Percentiles rank a stretch among this genome's conserved stretches.
These are phyloP conservation scores for Rhizomys pruinosus DNA, from an alignment of 2,113 vertebrate genomes.

Conservation along the genomic window DNA sequence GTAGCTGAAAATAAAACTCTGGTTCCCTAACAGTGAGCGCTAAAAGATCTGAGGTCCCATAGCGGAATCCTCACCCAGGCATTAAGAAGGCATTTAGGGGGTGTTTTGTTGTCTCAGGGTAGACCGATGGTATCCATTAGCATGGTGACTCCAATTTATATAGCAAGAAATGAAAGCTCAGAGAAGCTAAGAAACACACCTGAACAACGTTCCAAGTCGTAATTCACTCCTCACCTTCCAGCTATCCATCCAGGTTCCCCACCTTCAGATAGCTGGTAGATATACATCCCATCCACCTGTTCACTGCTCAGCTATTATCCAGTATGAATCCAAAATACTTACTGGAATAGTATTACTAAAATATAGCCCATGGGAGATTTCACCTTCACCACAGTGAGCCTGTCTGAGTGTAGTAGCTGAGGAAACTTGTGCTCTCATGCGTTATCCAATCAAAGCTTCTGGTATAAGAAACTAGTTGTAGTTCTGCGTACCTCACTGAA, in stretches of 20 bases:
- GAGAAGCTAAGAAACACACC: not conserved
- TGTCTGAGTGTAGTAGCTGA: not conserved
- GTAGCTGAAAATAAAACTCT: not conserved
- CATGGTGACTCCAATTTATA: not conserved
- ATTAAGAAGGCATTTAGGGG: not conserved
- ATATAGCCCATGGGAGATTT: not conserved
- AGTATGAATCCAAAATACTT: not conserved
- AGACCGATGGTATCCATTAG: not conserved
- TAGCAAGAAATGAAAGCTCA: not conserved
- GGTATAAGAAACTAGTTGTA: not conserved
- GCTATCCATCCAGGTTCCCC: not conserved
- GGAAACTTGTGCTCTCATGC: not conserved
- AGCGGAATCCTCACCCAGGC: not conserved
- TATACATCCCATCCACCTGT: not conserved
- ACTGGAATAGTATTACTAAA: too few relatives aligned
- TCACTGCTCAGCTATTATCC: not conserved
- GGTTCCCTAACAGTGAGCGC: not conserved
- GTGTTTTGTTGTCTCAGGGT: not conserved
- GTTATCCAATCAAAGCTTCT: not conserved
- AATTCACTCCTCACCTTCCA: too few relatives aligned
- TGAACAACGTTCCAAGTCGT: not conserved
- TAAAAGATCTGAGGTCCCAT: not conserved
- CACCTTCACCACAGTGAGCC: not conserved
- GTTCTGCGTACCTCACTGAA: not conserved
- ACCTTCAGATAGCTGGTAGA: not conserved